These are phyloP conservation scores for rabbit (Oryctolagus cuniculus) DNA, from an alignment of 2,113 vertebrate genomes.

Conservation along the genomic window DNA sequence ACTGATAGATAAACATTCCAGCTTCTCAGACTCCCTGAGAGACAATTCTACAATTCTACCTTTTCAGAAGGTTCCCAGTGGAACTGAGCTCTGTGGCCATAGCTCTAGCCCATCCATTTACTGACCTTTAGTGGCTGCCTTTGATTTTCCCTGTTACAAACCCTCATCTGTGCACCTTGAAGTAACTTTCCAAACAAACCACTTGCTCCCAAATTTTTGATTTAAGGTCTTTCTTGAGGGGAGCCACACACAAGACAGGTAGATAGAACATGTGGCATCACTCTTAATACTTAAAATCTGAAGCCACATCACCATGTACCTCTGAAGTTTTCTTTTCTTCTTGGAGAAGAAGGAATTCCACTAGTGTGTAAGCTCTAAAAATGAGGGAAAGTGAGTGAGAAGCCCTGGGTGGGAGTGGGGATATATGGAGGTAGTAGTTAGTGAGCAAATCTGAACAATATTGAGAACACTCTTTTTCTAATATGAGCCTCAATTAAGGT, in stretches of 20 bases:
- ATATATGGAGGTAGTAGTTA: background rate
- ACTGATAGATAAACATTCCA: background rate
- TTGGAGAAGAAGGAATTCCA: slow-evolving; percentile 1
- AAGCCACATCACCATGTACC: background rate
- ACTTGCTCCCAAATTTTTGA: background rate
- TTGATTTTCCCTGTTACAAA: background rate
- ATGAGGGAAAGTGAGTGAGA: background rate
- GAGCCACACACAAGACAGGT: background rate
- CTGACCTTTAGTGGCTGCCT: background rate
- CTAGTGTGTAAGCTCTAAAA: background rate
- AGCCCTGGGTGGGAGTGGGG: too few species aligned
- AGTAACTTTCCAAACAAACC: slow-evolving; percentile 39
- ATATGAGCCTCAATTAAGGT: background rate
- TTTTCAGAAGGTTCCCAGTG: background rate
- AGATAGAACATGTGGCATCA: background rate
- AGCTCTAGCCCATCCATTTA: background rate
- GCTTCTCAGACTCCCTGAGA: background rate
- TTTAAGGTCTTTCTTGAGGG: background rate
- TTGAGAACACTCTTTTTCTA: background rate
- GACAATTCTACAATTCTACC: background rate
- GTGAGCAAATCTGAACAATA: background rate
- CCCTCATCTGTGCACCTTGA: background rate
- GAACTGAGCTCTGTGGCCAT: background rate
- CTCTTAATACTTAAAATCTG: background rate
- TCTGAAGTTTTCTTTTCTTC: slow-evolving; percentile 32